Evolutionary conservation across 2,113 vertebrate genomes (phyloP), one percentile per base, ranked within the genome.

Genomic region (Pseudopipra pipra): DNA sequence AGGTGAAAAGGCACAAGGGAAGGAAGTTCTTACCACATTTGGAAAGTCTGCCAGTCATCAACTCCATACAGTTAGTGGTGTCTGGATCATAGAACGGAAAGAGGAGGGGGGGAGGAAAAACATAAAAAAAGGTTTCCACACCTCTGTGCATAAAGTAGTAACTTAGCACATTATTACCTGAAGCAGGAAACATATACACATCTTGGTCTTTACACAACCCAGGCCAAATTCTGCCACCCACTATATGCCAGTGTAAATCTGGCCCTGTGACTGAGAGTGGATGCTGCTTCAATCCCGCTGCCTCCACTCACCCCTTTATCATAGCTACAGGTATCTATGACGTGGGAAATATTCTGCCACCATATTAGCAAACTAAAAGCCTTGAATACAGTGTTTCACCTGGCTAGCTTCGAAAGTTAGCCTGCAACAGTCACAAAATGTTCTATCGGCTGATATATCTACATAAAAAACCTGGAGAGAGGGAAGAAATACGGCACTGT

Each of bases 11-110:
- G 97, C 87, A 95, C 92, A 96, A 96, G 85, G 90, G 97, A 97
- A 97, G 96, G 95, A 97, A 96, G 62, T 94, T 98, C 99, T 99
- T 99, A 99, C 99, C 99, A 98, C 98, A 98, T 97, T 98, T 99
- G 98, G 98, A 98, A 98, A 99, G 97, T 98, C 98, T 99, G 98
- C 98, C 98, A 98, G 98, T 98, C 98, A 98, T 98, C 98, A 98
- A 98, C 91, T 97, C 98, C 98, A 98, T 97, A 98, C 98, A 98
- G 98, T 98, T 98, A 98, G 98, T 98, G 97, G 98, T 98, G 98
- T 98, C 98, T 98, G 97, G 96, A 98, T 98, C 97, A 97, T 87
- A 98, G 97, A 98, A 96, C 16, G 97, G 97, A 98, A 97, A 98
- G 91, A 98, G 97, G 97, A 96, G 96, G 97, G 97, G 97, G 90